These are phyloP conservation scores for Empis livida DNA, from an alignment of 2,888 invertebrate genomes.

Conservation along the genomic window DNA sequence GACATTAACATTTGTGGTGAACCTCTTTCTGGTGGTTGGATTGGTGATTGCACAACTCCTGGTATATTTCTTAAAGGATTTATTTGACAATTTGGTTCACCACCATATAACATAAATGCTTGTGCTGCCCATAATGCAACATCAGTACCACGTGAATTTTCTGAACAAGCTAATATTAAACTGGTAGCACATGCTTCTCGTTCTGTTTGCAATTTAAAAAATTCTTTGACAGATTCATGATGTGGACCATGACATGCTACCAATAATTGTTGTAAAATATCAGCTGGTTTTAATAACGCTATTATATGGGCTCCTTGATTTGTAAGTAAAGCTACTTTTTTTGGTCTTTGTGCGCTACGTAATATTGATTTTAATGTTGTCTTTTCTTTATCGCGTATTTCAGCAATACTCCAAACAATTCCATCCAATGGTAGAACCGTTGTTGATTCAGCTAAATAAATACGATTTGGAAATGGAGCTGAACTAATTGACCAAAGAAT, in stretches of 20 bases:
- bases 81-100: slow-evolving; percentile 44
- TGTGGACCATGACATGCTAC: slow-evolving; percentile 76
- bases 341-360: slow-evolving; percentile 45
- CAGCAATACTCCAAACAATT: slow-evolving; percentile 75
- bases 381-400: slow-evolving; percentile 36
- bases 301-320: slow-evolving; percentile 79
- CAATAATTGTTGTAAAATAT: slow-evolving; percentile 70
- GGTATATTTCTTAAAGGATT: not conserved
- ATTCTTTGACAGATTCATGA: slow-evolving; percentile 68
- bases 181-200: slow-evolving; percentile 86
- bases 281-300: slow-evolving; percentile 73
- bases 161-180: slow-evolving; percentile 70
- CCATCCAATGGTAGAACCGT: slow-evolving; percentile 69
- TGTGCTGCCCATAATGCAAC: slow-evolving; percentile 79
- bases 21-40: slow-evolving; percentile 3
- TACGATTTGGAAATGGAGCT: slow-evolving; percentile 49
- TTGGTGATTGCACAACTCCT: not conserved
- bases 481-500: slow-evolving; percentile 64
- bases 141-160: slow-evolving; percentile 42
- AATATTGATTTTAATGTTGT: slow-evolving; percentile 21
- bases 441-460: slow-evolving; percentile 55
- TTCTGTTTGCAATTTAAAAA: slow-evolving; percentile 70
- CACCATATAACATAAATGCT: slow-evolving; percentile 86
- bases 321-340: slow-evolving; percentile 74
- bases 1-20: slow-evolving; percentile 29